Conservation (phyloP, 2,113 vertebrate genomes). For the Capreolus pygargus region DNA sequence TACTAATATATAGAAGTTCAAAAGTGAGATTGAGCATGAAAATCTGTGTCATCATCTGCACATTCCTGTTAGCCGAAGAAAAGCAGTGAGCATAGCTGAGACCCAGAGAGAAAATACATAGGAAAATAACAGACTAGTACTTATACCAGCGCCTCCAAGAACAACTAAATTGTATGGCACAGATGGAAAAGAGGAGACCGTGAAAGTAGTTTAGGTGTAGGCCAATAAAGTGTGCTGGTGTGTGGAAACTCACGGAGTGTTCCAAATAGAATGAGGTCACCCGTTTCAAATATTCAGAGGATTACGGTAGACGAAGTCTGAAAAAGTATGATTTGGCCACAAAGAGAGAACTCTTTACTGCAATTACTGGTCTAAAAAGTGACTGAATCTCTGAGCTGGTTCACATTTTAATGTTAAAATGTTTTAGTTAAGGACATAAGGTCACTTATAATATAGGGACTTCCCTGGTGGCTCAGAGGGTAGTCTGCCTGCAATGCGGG, state of each 20-base stretch:
- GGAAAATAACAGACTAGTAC: neutral
- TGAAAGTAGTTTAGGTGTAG: neutral
- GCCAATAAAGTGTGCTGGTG: neutral
- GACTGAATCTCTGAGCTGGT: neutral
- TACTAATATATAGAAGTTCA: neutral
- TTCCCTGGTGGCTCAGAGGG: too few relatives aligned
- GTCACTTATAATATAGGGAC: too few relatives aligned
- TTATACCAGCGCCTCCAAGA: neutral
- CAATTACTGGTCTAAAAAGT: neutral
- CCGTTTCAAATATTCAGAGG: neutral
- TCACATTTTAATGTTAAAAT: neutral
- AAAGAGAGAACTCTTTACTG: neutral
- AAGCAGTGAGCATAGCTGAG: neutral
- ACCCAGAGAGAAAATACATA: neutral
- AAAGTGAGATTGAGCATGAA: neutral
- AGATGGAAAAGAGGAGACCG: neutral
- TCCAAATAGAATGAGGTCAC: neutral
- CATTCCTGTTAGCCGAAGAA: neutral
- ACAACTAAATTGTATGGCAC: neutral
- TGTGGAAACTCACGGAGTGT: neutral
- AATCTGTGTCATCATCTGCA: neutral
- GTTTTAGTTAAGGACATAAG: neutral
- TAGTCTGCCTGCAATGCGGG: too few relatives aligned
- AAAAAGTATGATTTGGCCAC: neutral
- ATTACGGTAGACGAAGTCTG: neutral